These are phyloP conservation scores for Piprites chloris DNA, from an alignment of 2,113 vertebrate species.

Conservation along the genomic window DNA sequence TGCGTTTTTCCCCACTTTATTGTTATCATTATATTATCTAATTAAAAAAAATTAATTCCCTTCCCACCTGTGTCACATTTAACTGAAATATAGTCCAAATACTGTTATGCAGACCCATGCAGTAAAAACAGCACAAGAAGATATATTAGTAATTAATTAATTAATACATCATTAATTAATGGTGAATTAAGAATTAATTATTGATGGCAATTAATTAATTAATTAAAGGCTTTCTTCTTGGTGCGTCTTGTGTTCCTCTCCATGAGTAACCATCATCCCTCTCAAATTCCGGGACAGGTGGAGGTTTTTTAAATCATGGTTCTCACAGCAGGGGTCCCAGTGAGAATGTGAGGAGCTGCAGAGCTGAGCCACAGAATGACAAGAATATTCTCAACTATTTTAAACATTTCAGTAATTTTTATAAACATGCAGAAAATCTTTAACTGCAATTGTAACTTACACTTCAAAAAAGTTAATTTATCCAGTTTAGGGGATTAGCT, in stretches of 20 bases:
- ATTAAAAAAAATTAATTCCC: neutral
- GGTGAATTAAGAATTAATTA: too few relatives aligned
- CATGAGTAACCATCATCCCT: neutral
- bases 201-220: too few relatives aligned
- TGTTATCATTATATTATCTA: neutral
- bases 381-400: neutral
- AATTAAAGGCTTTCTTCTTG: neutral
- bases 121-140: neutral
- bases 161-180: too few relatives aligned
- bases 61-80: neutral
- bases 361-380: neutral
- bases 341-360: neutral
- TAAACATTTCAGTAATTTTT: neutral
- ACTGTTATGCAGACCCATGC: neutral
- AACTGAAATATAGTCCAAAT: neutral
- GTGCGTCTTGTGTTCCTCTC: neutral
- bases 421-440: neutral
- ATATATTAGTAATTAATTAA: neutral
- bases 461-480: neutral
- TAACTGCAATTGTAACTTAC: neutral
- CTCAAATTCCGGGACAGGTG: neutral
- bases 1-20: neutral
- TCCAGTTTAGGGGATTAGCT: neutral
- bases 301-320: neutral
- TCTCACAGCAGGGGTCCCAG: neutral